Conservation (phyloP, 2,888 invertebrate genomes). For the Megastigmus dorsalis region DNA sequence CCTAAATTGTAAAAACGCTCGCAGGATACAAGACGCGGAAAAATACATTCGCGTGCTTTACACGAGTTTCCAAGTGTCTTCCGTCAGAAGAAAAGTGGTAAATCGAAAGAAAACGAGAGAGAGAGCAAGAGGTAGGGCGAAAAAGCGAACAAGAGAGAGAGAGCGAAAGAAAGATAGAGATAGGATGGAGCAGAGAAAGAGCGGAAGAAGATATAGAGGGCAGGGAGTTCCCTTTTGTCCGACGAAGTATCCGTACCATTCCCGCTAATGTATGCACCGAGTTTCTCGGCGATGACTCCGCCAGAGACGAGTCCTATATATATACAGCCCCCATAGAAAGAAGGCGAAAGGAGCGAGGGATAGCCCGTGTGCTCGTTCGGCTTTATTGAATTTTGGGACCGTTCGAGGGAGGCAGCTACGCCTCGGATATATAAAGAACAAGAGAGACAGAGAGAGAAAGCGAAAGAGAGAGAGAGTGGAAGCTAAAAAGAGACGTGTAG, state of each 20-base stretch:
- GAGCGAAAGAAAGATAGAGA: not conserved
- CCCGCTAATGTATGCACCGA: constrained; percentile 69
- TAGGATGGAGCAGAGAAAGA: not conserved
- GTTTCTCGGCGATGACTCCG: constrained; percentile 66
- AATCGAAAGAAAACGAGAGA: not conserved
- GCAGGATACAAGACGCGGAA: not conserved
- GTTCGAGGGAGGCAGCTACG: constrained; percentile 64
- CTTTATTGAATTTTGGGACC: constrained; percentile 74
- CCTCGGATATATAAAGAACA: constrained; percentile 35
- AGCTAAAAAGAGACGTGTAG: too few relatives aligned
- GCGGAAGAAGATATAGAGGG: constrained; percentile 35
- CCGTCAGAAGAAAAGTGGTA: not conserved
- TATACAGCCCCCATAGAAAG: constrained; percentile 60
- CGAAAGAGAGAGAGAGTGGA: too few relatives aligned
- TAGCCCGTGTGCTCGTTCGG: constrained; percentile 66
- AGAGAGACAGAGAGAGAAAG: constrained; percentile 52
- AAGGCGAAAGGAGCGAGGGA: constrained; percentile 58
- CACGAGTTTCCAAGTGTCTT: not conserved
- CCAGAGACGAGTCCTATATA: constrained; percentile 57
- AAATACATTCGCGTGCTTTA: not conserved
- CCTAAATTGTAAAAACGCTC: not conserved
- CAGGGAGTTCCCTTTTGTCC: constrained; percentile 47
- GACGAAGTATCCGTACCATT: constrained; percentile 58
- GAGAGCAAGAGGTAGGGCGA: not conserved
- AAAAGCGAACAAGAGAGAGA: not conserved